Evolutionary conservation across 2,797 vertebrate species (phyloP), one percentile per base, ranked within the genome.

Genomic region (Darevskia nairensis): DNA sequence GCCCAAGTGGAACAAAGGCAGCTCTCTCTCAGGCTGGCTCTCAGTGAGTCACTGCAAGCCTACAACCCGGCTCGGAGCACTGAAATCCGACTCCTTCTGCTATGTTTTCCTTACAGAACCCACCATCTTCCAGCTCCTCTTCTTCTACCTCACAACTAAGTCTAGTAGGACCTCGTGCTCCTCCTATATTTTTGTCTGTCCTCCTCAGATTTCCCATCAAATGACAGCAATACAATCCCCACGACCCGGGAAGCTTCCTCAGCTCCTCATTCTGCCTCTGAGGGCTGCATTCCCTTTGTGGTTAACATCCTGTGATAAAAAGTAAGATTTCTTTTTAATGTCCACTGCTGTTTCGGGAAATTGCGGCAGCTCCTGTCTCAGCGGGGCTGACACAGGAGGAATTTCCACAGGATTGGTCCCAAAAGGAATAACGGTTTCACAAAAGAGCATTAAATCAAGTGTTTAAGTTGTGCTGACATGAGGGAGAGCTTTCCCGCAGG

Each of bases 1-100:
- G 95, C 95, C 91, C 95, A 94, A 96, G 94, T 96, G 97, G 97
- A 97, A 98, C 98, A 98, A 98, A 98, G 97, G 96, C 98, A 95
- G 97, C 97, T 97, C 95, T 98, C 96, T 98, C 75, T 78, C 77
- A 44, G 97, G 86, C 95, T 96, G 86, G 69, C 90, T 90, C 94
- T 89, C 90, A 90, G 95, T 96, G 96, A 97, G 95, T 98, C 96
- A 95, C 87, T 90, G 94, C 94, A 89, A 91, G 71, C 69, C 86
- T 82, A n/a, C 86, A 64, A 87, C 78, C 94, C 95, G 93, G 96
- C 97, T 97, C 90, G 95, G 3, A 95, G 92, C 96, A 91, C 96
- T 98, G 98, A 98, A 98, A 98, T 95, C 92, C 80, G 98, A 98
- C 96, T 97, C 98, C 94, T 64, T n/a, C 71, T 80, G 94, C 71